A percentile compares a stretch with the other conserved stretches of the same genome.
Evolutionary conservation across 2,113 vertebrate genomes (phyloP).

Genomic region (Euleptes europaea): DNA sequence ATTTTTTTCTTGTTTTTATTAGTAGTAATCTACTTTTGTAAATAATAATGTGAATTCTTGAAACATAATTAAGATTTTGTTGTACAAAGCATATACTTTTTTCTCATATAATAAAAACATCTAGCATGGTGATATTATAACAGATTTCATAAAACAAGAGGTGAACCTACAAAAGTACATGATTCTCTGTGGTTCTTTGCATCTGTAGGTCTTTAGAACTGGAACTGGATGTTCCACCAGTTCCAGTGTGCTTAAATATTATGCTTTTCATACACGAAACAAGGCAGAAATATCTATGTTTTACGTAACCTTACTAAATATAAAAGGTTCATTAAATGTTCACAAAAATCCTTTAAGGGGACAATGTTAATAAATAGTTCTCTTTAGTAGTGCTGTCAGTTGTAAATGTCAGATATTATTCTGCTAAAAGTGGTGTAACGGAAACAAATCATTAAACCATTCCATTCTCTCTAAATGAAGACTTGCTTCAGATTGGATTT

Average conservation of each 20-base stretch:
- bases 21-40: too few species aligned
- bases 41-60: too few species aligned
- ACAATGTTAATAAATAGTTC: conserved; percentile 17
- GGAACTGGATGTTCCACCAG: not conserved
- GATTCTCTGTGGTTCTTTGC: too few species aligned
- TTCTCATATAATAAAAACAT: too few species aligned
- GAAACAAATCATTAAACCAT: conserved; percentile 4
- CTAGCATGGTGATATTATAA: too few species aligned
- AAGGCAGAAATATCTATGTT: conserved; percentile 30
- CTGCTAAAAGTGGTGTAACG: conserved; percentile 16
- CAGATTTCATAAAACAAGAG: too few species aligned
- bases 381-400: not conserved
- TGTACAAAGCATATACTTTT: too few species aligned
- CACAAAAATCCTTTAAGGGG: not conserved
- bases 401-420: conserved; percentile 22
- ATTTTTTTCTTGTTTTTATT: too few species aligned
- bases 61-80: too few species aligned
- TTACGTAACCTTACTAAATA: not conserved
- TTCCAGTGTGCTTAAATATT: conserved; percentile 7
- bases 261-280: conserved; percentile 10
- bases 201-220: not conserved
- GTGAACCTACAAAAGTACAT: too few species aligned
- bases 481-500: not conserved
- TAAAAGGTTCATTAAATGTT: conserved; percentile 16
- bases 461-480: conserved; percentile 20